These are phyloP conservation scores for Beroe forskalii DNA, from an alignment of 37 sponge, comb jelly and placozoan genomes.

Conservation along the genomic window DNA sequence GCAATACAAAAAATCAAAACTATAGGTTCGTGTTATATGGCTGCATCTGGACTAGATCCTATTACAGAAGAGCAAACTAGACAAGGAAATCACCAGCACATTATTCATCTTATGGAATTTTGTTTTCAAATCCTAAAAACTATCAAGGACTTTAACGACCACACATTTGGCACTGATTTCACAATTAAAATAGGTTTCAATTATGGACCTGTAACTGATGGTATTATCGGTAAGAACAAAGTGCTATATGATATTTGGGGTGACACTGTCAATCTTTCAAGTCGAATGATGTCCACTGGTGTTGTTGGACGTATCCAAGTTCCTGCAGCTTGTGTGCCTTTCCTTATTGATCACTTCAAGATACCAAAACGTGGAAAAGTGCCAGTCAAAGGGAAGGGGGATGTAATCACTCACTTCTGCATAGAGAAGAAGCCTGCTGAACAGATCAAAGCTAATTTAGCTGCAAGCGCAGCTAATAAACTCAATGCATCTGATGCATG, in stretches of 20 bases:
- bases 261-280: constrained; percentile 40
- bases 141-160: constrained; percentile 27
- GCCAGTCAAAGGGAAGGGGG: constrained; percentile 61
- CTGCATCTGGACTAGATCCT: constrained; percentile 64
- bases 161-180: constrained; percentile 51
- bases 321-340: constrained; percentile 32
- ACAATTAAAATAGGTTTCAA: constrained; percentile 49
- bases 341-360: constrained; percentile 62
- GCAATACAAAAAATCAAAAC: constrained; percentile 66
- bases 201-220: constrained; percentile 56
- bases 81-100: constrained; percentile 63
- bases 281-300: constrained; percentile 59
- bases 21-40: constrained; percentile 52
- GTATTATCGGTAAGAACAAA: constrained; percentile 51
- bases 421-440: constrained; percentile 28
- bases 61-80: constrained; percentile 59
- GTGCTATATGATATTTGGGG: constrained; percentile 63
- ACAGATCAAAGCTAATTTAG: constrained; percentile 13
- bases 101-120: constrained; percentile 43
- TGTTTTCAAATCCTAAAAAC: constrained; percentile 49
- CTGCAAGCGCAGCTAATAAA: background rate
- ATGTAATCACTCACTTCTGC: constrained; percentile 64
- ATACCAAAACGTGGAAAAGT: constrained; percentile 62
- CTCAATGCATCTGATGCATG: background rate
- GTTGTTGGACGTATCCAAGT: constrained; percentile 25